Conservation (phyloP, 2,113 vertebrate species). For the Cebus imitator region DNA sequence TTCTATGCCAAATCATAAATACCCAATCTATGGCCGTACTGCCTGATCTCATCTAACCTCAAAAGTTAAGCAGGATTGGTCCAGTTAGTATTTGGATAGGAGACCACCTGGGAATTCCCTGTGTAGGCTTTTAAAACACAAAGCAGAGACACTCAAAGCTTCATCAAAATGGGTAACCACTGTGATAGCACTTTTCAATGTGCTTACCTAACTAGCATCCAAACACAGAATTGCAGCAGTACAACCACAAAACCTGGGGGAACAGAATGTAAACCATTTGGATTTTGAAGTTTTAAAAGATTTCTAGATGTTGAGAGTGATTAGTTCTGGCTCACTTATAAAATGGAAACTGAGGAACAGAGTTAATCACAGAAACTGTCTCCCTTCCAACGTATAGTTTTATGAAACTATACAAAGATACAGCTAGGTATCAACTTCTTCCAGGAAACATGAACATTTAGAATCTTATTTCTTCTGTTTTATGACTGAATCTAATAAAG, state of each 20-base stretch:
- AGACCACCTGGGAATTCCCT: no score
- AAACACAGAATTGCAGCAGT: neutral
- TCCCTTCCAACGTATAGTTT: neutral
- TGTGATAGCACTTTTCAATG: neutral
- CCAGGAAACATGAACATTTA: slow-evolving; percentile 46
- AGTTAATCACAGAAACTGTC: neutral
- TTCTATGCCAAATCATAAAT: neutral
- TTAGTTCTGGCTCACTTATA: neutral
- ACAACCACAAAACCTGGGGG: neutral
- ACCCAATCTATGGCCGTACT: no score
- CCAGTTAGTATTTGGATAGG: no score
- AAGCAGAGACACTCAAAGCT: neutral
- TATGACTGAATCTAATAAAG: slow-evolving; percentile 46
- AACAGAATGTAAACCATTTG: neutral
- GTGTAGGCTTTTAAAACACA: no score
- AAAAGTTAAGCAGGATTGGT: no score
- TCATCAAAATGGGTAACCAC: slow-evolving; percentile 11
- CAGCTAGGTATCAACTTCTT: slow-evolving; percentile 49
- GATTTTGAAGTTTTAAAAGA: neutral
- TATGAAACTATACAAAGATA: slow-evolving; percentile 51
- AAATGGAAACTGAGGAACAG: neutral
- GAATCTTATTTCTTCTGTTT: slow-evolving; percentile 43
- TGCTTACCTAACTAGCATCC: neutral
- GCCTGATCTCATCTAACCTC: no score
- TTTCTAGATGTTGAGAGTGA: neutral